Conservation (phyloP, 2,888 invertebrate species). For the Melanargia galathea region DNA sequence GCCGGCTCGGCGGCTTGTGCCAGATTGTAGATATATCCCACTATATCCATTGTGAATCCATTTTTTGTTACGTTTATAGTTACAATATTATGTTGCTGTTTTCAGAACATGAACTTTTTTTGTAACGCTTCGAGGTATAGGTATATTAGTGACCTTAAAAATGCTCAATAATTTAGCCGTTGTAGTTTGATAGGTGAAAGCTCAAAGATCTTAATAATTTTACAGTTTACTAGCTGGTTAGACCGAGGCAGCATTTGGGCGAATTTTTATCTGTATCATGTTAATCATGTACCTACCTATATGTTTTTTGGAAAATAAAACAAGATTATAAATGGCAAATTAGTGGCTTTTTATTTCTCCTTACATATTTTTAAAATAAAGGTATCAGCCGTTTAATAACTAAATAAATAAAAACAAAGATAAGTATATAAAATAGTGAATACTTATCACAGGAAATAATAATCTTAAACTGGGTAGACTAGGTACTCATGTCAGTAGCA, state of each 20-base stretch:
- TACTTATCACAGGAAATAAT: no score
- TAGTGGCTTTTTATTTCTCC: neutral
- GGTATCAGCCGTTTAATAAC: no score
- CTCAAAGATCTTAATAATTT: neutral
- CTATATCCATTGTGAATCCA: no score
- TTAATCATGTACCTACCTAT: no score
- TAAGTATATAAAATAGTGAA: no score
- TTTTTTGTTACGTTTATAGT: neutral
- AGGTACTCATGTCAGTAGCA: no score
- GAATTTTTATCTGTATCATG: neutral
- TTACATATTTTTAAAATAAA: no score
- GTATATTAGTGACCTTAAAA: neutral
- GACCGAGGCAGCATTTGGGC: neutral
- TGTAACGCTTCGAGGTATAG: neutral
- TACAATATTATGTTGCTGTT: slow-evolving; percentile 5
- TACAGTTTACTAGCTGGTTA: neutral
- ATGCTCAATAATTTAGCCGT: neutral
- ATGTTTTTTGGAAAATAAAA: slow-evolving; percentile 1
- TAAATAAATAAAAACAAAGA: no score
- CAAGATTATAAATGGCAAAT: neutral
- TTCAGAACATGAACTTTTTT: neutral
- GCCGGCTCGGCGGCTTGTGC: neutral
- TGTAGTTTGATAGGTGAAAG: neutral
- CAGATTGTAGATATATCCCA: neutral
- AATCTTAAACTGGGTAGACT: no score